A percentile compares a stretch with the other conserved stretches of the same genome.
Evolutionary conservation across 2,797 vertebrate species (phyloP).

Genomic region (Melanotaenia nigrans): DNA sequence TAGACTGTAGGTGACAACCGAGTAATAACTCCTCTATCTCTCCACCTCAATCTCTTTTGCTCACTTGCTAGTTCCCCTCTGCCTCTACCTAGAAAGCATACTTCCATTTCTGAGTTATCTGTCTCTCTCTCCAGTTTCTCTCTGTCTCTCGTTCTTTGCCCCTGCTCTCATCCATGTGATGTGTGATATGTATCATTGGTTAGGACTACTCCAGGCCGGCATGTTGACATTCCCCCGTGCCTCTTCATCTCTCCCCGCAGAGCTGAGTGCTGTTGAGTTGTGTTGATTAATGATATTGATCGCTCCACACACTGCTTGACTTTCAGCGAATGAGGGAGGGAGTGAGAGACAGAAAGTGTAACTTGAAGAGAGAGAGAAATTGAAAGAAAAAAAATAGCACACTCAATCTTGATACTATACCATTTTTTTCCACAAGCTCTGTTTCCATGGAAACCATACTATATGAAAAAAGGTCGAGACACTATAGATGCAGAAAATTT

Average conservation of each 20-base stretch:
- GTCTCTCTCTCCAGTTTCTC: slow-evolving; percentile 70
- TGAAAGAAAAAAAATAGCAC: slow-evolving; percentile 66
- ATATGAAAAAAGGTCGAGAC: slow-evolving; percentile 55
- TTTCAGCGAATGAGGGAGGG: slow-evolving; percentile 69
- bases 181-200: slow-evolving; percentile 84
- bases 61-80: slow-evolving; percentile 51
- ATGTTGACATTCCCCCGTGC: slow-evolving; percentile 82
- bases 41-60: slow-evolving; percentile 64
- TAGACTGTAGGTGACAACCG: slow-evolving; percentile 80
- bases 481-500: slow-evolving; percentile 47
- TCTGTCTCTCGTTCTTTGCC: slow-evolving; percentile 68
- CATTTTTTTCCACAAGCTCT: slow-evolving; percentile 54
- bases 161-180: slow-evolving; percentile 79
- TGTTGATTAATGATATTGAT: slow-evolving; percentile 86
- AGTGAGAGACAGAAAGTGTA: slow-evolving; percentile 45
- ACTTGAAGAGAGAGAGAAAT: slow-evolving; percentile 53
- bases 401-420: slow-evolving; percentile 61
- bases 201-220: slow-evolving; percentile 80
- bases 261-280: slow-evolving; percentile 82
- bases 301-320: slow-evolving; percentile 78
- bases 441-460: slow-evolving; percentile 82
- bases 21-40: slow-evolving; percentile 81
- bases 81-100: slow-evolving; percentile 68
- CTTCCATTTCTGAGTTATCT: slow-evolving; percentile 74
- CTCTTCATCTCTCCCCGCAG: slow-evolving; percentile 82